Evolutionary conservation across 2,888 invertebrate species (phyloP).

Genomic region (Thumatha senex): DNA sequence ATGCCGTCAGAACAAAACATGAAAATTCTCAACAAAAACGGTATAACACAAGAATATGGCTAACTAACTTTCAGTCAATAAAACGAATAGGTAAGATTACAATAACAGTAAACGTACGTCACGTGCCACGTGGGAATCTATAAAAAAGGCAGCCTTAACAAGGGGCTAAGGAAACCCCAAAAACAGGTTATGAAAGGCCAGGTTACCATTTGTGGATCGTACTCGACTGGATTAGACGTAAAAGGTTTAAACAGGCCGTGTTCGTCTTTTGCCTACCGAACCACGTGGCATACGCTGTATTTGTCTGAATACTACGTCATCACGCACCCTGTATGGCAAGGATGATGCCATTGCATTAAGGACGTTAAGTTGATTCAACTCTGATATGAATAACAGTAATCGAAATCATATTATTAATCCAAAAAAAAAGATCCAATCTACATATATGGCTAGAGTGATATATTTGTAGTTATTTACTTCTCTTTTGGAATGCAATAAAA

Average conservation of each 20-base stretch:
- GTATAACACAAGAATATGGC: constrained; percentile 20
- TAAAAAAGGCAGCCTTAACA: constrained; percentile 54
- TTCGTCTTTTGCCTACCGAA: constrained; percentile 68
- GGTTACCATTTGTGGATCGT: constrained; percentile 77
- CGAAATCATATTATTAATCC: constrained; percentile 14
- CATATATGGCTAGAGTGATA: constrained; percentile 1
- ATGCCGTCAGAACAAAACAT: constrained; percentile 26
- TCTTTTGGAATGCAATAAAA: constrained; percentile 5
- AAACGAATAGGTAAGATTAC: constrained; percentile 5
- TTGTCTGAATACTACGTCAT: constrained; percentile 70
- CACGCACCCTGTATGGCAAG: constrained; percentile 65
- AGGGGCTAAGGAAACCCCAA: constrained; percentile 79
- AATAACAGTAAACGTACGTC: constrained; percentile 31
- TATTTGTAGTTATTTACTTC: neutral
- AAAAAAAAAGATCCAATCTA: constrained; percentile 13
- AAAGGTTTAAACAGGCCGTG: constrained; percentile 79
- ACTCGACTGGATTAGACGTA: constrained; percentile 81
- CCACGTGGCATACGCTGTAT: constrained; percentile 67
- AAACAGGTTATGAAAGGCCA: constrained; percentile 81
- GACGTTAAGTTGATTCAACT: constrained; percentile 62
- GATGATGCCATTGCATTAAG: constrained; percentile 64
- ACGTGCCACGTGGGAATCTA: constrained; percentile 49
- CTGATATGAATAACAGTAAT: constrained; percentile 40
- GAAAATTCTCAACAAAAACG: constrained; percentile 20
- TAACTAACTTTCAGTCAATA: constrained; percentile 21